Percentiles rank a stretch among this genome's conserved stretches.
Evolutionary conservation across 2,113 vertebrate species (phyloP).

Genomic region (Apus apus): DNA sequence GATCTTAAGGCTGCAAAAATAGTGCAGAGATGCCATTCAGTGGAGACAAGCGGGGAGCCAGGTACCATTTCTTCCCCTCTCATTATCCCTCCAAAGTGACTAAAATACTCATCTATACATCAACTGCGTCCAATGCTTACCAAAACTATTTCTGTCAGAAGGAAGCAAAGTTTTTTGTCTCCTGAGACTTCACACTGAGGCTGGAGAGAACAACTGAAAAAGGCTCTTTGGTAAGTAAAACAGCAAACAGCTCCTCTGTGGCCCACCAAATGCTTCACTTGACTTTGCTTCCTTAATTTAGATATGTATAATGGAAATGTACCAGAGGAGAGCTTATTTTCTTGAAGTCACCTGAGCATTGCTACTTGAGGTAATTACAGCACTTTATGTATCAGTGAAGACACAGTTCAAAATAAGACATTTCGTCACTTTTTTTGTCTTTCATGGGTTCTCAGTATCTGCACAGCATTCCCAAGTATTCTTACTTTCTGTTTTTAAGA

Average conservation of each 20-base stretch:
- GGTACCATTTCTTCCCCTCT: not conserved
- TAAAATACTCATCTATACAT: not conserved
- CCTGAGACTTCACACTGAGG: not conserved
- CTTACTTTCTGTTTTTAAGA: not conserved
- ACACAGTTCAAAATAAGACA: not conserved
- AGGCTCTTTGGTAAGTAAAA: not conserved
- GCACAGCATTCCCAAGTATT: not conserved
- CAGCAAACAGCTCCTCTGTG: not conserved
- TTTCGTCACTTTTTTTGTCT: not conserved
- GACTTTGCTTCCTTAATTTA: not conserved
- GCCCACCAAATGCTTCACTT: not conserved
- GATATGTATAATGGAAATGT: not conserved
- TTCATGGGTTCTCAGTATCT: not conserved
- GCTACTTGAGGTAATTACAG: not conserved
- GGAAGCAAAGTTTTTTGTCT: not conserved
- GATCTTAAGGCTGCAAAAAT: not conserved
- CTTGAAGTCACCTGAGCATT: not conserved
- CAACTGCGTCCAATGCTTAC: not conserved
- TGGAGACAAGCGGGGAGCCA: not conserved
- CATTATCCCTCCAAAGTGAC: not conserved
- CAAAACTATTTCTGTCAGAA: not conserved
- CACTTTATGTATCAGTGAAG: not conserved
- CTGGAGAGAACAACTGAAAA: not conserved
- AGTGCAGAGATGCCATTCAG: not conserved
- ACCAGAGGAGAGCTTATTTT: not conserved